Evolutionary conservation across 2,113 vertebrate species (phyloP), one percentile per base, ranked within the genome.

Genomic region (Agelaius tricolor): DNA sequence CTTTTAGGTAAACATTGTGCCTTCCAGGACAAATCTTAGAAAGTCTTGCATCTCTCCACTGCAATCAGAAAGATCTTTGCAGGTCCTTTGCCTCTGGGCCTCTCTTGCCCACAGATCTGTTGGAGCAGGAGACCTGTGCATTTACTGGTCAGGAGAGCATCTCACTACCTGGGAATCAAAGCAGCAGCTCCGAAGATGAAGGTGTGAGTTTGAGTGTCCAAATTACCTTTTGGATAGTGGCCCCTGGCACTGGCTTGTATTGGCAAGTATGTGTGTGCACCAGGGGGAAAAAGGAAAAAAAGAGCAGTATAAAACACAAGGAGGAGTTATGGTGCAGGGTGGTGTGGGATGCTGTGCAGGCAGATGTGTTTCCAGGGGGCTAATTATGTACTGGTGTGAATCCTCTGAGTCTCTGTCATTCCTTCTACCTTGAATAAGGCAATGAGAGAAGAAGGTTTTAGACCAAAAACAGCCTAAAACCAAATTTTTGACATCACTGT

Each of bases 241-340:
- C 51, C 35, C 7, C 61, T 74, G 43, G 55, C 51, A 35, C 27
- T 78, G 30, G 57, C 52, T 87, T 89, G 57, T 78, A 11, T 39
- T 8, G 30, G 52, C 39, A 93, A 63, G 77, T 78, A 62, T 43
- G 7, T 51, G 22, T 28, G 13, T 39, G 16, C 27, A 49, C 3
- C 13, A 51, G 61, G 33, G 52, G 17, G 3, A 88, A 54, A 68
- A 65, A 87, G 8, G 3, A 37, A 62, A 54, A 49, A 28, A 49
- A 61, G 20, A 83, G 14, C 3, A 9, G 5, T 6, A 15, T 11
- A 11, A 82, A 62, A 87, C 37, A 54, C 2, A 5, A 11, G 22
- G 23, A 63, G 14, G 24, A 49, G 3, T 8, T 18, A 43, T 63
- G 52, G 24, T 52, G 6, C 19, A n/a, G 4, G 0, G 0, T 8